A percentile compares a stretch with the other conserved stretches of the same genome.
These are phyloP conservation scores for Pinctada fucata DNA, from an alignment of 2,888 invertebrate genomes.

Conservation along the genomic window DNA sequence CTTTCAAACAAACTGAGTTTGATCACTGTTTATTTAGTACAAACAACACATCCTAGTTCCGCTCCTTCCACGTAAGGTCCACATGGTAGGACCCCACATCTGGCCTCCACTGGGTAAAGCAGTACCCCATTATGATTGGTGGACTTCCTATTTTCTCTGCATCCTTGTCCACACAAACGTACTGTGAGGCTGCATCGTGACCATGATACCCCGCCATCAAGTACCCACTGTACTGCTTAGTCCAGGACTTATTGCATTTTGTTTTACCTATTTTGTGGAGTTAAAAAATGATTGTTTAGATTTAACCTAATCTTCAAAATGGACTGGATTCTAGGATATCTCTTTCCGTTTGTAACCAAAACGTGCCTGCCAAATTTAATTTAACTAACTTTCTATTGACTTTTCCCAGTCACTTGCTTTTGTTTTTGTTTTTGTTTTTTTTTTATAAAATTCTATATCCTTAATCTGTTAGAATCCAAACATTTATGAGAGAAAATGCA, in stretches of 20 bases:
- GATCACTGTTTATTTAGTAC: no score
- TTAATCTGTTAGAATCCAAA: no score
- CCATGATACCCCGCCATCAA: constrained; percentile 44
- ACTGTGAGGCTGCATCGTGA: constrained; percentile 23
- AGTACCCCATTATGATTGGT: constrained; percentile 39
- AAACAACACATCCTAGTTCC: constrained; percentile 3
- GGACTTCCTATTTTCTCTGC: constrained; percentile 39
- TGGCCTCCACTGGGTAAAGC: constrained; percentile 45
- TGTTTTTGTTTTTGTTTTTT: no score
- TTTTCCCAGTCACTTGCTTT: no score
- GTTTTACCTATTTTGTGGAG: constrained; percentile 9
- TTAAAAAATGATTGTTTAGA: not conserved
- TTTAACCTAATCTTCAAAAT: no score
- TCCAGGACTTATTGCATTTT: constrained; percentile 50
- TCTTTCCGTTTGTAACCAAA: no score
- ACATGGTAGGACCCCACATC: constrained; percentile 57
- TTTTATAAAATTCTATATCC: no score
- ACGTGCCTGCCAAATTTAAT: no score
- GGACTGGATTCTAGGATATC: no score
- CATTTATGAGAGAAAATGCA: no score
- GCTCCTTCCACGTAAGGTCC: constrained; percentile 20
- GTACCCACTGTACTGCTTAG: constrained; percentile 51
- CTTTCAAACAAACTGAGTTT: no score
- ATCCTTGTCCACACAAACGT: constrained; percentile 49
- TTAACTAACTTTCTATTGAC: no score